phyloP scores from a whole-genome alignment of 2,888 invertebrate species.

The Chloromyia formosa region DNA sequence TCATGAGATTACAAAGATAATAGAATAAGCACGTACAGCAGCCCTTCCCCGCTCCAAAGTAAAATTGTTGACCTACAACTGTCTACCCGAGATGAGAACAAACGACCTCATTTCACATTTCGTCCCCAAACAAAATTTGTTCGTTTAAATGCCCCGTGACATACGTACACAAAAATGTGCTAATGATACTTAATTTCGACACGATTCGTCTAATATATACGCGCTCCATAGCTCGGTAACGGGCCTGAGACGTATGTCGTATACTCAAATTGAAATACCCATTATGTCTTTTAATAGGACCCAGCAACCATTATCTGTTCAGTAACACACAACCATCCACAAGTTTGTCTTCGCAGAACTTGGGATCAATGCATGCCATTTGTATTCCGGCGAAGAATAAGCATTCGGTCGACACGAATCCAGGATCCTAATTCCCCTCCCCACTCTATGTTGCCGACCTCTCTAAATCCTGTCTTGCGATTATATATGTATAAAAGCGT shows the following conservation, averaged over 20 bases:
- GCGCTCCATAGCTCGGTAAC: not conserved
- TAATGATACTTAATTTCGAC: slow-evolving; percentile 37
- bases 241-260: not conserved
- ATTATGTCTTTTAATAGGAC: slow-evolving; percentile 29
- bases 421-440: not conserved
- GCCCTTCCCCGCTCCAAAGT: no score
- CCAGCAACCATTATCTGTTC: slow-evolving; percentile 38
- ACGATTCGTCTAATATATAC: slow-evolving; percentile 16
- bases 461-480: no score
- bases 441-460: no score
- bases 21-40: no score
- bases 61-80: no score
- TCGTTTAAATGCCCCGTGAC: slow-evolving; percentile 28
- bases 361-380: slow-evolving; percentile 38
- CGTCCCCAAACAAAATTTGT: slow-evolving; percentile 1
- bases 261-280: slow-evolving; percentile 38
- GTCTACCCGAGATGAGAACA: no score
- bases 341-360: not conserved
- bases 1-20: no score
- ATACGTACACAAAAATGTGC: slow-evolving; percentile 34
- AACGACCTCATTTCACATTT: no score
- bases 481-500: no score
- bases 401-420: not conserved
- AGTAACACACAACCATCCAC: not conserved
- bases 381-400: slow-evolving; percentile 33